Percentiles rank a stretch among this genome's conserved stretches.
These are phyloP conservation scores for Holothuria leucospilota DNA, from an alignment of 53 echinoderm and acorn worm species.

Conservation along the genomic window DNA sequence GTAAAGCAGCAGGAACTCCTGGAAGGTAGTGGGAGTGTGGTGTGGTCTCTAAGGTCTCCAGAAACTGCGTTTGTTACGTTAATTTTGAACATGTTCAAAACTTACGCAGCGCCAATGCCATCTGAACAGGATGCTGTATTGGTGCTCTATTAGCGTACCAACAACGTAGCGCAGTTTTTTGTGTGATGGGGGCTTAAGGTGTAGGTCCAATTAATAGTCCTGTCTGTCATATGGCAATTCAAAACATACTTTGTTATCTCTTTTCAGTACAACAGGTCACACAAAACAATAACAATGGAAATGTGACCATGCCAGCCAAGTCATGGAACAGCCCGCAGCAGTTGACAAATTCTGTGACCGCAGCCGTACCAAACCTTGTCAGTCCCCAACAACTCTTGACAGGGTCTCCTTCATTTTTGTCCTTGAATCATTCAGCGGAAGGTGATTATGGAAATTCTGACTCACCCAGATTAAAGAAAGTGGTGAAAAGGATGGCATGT, in stretches of 20 bases:
- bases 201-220: too few species aligned
- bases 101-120: too few species aligned
- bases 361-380: background rate
- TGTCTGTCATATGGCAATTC: too few species aligned
- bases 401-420: constrained; percentile 1
- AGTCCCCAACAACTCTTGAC: constrained; percentile 21
- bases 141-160: too few species aligned
- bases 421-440: background rate
- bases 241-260: background rate
- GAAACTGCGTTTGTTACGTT: too few species aligned
- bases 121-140: too few species aligned
- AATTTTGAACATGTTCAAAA: too few species aligned
- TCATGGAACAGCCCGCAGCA: constrained; percentile 10
- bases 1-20: too few species aligned
- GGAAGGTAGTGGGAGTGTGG: too few species aligned
- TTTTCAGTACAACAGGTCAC: background rate
- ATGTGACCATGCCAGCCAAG: constrained; percentile 10
- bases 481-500: constrained; percentile 88
- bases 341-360: background rate
- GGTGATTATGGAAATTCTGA: background rate
- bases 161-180: too few species aligned
- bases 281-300: constrained; percentile 33
- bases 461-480: constrained; percentile 5
- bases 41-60: too few species aligned
- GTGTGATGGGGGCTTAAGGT: too few species aligned